Evolutionary conservation across 2,888 invertebrate species (phyloP), one percentile per base, ranked within the genome.

Genomic region (Troilus luridus): DNA sequence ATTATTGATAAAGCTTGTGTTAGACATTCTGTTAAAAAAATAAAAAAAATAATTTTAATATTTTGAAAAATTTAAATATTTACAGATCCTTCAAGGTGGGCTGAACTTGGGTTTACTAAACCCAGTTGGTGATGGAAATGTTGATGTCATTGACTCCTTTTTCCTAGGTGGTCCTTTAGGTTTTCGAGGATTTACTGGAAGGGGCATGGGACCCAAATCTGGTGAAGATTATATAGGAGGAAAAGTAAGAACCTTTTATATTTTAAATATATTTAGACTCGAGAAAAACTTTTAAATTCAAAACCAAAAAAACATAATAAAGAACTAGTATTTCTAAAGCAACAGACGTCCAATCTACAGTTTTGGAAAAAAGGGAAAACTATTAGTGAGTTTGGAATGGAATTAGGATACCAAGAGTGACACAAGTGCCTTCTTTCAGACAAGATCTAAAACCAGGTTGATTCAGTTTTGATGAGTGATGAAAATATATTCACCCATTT

Each of bases 91-190:
- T 77, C 97, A 98, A 94, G 94, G 96, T 81, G 95, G 96, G 2
- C 94, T 96, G n/a, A 96, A 96, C 91, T 95, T 95, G 90, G 98
- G 98, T 56, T 94, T 96, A 77, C 95, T 98, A 93, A 95, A 94
- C 88, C 94, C 94, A 14, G 93, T 96, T 93, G 95, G 95, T 92
- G 95, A 95, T 93, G 96, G 96, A 89, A 94, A 95, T 93, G 94
- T 95, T 88, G 95, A 95, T 92, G 95, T 97, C 92, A 95, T 96
- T 60, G 98, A 98, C 94, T 95, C 96, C 93, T 97, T 97, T 95
- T 98, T 96, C 94, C 95, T 98, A 88, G 99, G 99, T 7, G 99
- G 99, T 0, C 98, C 99, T 1, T 95, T 97, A 92, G 96, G 97
- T 81, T 93, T 99, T 56, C 95, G 99, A 92, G 99, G 99, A 21